Conservation (phyloP, 2,888 invertebrate species). For the Lasioglossum villosulum region DNA sequence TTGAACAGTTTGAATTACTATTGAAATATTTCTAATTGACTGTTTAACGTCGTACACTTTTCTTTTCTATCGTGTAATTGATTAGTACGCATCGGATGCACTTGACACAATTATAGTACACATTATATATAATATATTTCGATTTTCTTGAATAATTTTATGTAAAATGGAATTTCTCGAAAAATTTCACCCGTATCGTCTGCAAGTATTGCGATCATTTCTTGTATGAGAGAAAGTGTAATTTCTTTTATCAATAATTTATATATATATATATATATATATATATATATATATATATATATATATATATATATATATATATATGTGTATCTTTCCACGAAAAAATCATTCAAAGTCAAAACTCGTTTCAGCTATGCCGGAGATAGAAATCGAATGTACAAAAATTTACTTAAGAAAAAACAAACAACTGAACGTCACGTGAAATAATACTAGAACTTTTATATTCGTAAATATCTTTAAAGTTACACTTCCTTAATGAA, state of each 20-base stretch:
- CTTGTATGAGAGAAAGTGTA: constrained; percentile 16
- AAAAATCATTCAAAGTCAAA: constrained; percentile 12
- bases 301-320: neutral
- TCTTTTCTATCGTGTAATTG: constrained; percentile 16
- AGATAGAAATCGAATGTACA: constrained; percentile 21
- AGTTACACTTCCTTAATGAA: constrained; percentile 18
- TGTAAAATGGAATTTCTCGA: neutral
- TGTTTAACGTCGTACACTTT: constrained; percentile 37
- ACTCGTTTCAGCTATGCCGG: neutral
- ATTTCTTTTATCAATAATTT: constrained; percentile 28
- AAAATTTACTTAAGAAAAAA: constrained; percentile 20
- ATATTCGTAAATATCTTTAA: constrained; percentile 32
- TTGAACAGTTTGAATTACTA: constrained; percentile 51
- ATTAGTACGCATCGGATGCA: neutral
- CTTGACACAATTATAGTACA: constrained; percentile 2
- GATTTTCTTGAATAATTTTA: constrained; percentile 7
- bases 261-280: neutral
- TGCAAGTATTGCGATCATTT: neutral
- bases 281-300: neutral
- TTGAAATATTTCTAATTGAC: constrained; percentile 47
- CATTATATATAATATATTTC: neutral
- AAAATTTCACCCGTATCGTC: neutral
- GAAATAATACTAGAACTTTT: constrained; percentile 32
- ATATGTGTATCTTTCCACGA: neutral
- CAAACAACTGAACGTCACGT: neutral